Percentiles rank a stretch among this genome's conserved stretches.
Conservation (phyloP, 1,140 invertebrate genomes). For the Camponotus pennsylvanicus region DNA sequence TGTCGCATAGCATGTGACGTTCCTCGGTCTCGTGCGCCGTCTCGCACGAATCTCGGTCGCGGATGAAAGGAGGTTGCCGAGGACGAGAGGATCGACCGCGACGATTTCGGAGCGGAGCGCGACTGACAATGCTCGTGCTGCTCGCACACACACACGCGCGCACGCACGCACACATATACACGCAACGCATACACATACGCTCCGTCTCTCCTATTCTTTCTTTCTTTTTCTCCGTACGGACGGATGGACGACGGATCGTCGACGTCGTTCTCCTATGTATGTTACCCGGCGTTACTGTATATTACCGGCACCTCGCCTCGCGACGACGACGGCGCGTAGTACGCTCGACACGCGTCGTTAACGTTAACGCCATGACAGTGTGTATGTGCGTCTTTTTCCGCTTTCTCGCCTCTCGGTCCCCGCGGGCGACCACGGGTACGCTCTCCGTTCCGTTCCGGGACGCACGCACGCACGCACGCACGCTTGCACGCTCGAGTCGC, state of each 20-base stretch:
- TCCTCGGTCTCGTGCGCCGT: background rate
- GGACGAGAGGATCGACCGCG: background rate
- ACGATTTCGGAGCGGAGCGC: conserved; percentile 6
- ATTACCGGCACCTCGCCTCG: conserved; percentile 49
- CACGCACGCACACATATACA: no score
- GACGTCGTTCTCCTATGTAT: conserved; percentile 12
- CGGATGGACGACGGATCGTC: conserved; percentile 24
- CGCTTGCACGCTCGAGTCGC: background rate
- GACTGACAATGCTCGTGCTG: conserved; percentile 40
- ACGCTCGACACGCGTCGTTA: conserved; percentile 50
- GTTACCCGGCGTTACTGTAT: conserved; percentile 3
- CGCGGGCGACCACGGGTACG: background rate
- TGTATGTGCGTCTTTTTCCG: background rate
- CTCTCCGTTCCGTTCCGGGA: conserved; percentile 17
- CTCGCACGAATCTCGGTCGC: background rate
- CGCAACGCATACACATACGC: background rate
- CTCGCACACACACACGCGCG: background rate
- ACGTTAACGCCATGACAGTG: conserved; percentile 41
- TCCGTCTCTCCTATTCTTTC: background rate
- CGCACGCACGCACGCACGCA: conserved; percentile 3
- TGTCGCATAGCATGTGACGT: background rate
- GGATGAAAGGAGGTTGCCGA: background rate
- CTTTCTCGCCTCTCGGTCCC: conserved; percentile 20
- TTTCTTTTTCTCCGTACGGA: background rate
- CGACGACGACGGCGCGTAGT: conserved; percentile 31